Conservation (phyloP, 1,140 invertebrate species). For the Hermatobates lingyangjiaoensis region DNA sequence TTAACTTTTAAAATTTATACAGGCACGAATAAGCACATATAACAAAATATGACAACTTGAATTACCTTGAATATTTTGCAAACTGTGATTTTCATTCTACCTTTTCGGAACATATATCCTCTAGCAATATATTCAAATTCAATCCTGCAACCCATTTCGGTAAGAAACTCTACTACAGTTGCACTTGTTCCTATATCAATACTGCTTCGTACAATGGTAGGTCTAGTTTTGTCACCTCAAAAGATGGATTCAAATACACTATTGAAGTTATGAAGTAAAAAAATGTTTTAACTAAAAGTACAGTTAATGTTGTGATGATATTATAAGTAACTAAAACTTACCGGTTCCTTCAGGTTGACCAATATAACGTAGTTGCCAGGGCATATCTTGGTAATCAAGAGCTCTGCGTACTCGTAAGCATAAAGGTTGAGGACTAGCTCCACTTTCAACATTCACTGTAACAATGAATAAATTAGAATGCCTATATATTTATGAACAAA, state of each 20-base stretch:
- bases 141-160: conserved; percentile 70
- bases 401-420: conserved; percentile 56
- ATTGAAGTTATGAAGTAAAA: neutral
- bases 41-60: neutral
- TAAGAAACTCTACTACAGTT: conserved; percentile 78
- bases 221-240: conserved; percentile 59
- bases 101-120: conserved; percentile 91
- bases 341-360: conserved; percentile 58
- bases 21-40: neutral
- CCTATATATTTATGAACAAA: no score
- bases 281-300: no score
- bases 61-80: conserved; percentile 74
- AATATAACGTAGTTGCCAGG: conserved; percentile 74
- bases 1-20: neutral
- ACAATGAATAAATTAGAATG: neutral
- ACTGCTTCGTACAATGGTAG: conserved; percentile 74
- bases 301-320: neutral
- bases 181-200: conserved; percentile 79
- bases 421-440: conserved; percentile 33
- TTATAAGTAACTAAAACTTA: neutral
- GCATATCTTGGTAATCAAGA: conserved; percentile 51
- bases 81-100: conserved; percentile 90
- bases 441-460: conserved; percentile 17
- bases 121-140: conserved; percentile 89
- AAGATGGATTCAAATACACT: neutral